Evolutionary conservation across 2,113 vertebrate genomes (phyloP).

Genomic region (Pipa parva): DNA sequence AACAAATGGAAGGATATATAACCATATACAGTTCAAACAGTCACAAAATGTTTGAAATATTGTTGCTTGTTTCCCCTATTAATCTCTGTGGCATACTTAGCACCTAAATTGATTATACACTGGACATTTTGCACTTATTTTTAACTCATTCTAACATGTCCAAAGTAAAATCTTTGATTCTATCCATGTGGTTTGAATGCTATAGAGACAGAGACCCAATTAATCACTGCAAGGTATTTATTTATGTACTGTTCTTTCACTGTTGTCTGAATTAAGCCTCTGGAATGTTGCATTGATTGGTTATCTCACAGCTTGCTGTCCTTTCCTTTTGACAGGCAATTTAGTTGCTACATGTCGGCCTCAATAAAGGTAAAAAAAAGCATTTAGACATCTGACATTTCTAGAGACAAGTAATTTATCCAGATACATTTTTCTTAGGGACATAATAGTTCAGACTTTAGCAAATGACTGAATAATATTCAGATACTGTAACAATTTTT

Average conservation of each 20-base stretch:
- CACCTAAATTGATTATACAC: constrained; percentile 17
- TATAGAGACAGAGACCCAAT: constrained; percentile 32
- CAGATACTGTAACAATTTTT: no score
- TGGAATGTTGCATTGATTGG: constrained; percentile 36
- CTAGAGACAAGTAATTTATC: constrained; percentile 39
- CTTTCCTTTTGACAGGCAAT: constrained; percentile 40
- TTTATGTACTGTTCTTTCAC: constrained; percentile 31
- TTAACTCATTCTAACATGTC: constrained; percentile 22
- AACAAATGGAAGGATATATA: no score
- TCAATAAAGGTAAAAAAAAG: constrained; percentile 34
- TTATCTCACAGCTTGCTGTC: constrained; percentile 40
- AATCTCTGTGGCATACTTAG: neutral
- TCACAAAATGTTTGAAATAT: no score
- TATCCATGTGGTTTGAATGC: constrained; percentile 26
- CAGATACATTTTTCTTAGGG: constrained; percentile 20
- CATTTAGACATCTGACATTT: constrained; percentile 37
- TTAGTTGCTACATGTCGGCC: constrained; percentile 38
- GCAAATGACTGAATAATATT: constrained; percentile 9
- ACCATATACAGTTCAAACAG: no score
- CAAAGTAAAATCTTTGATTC: constrained; percentile 37
- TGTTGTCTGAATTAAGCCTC: constrained; percentile 34
- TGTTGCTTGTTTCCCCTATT: no score
- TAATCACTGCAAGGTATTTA: constrained; percentile 33
- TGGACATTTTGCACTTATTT: constrained; percentile 20
- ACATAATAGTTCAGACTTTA: neutral